A percentile compares a stretch with the other conserved stretches of the same genome.
Conservation (phyloP, 1,140 invertebrate genomes). For the Cyclina sinensis region DNA sequence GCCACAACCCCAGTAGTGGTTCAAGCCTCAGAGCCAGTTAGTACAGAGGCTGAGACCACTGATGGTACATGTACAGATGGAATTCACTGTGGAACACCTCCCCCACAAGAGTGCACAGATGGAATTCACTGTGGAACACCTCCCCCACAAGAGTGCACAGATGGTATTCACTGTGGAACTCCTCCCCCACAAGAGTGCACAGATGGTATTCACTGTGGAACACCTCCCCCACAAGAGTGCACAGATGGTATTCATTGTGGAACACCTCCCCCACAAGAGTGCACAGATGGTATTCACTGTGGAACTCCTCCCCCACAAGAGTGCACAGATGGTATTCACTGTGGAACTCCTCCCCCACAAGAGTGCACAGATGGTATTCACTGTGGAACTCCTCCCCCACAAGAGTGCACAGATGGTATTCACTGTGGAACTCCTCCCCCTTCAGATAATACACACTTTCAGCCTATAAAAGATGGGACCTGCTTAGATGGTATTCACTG, state of each 20-base stretch:
- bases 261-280: slow-evolving; percentile 54
- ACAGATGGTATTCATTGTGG: slow-evolving; percentile 74
- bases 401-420: slow-evolving; percentile 53
- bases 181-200: slow-evolving; percentile 60
- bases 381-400: slow-evolving; percentile 31
- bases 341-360: slow-evolving; percentile 59
- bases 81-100: slow-evolving; percentile 67
- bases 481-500: slow-evolving; percentile 54
- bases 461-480: slow-evolving; percentile 27
- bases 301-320: slow-evolving; percentile 61
- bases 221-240: slow-evolving; percentile 65
- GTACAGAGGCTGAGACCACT: slow-evolving; percentile 42
- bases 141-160: slow-evolving; percentile 61
- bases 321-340: slow-evolving; percentile 53
- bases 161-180: slow-evolving; percentile 68
- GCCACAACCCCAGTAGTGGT: slow-evolving; percentile 64
- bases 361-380: slow-evolving; percentile 53
- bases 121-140: slow-evolving; percentile 67
- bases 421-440: slow-evolving; percentile 65
- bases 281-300: slow-evolving; percentile 64
- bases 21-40: slow-evolving; percentile 30
- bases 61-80: slow-evolving; percentile 70
- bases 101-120: slow-evolving; percentile 56
- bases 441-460: slow-evolving; percentile 45
- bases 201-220: slow-evolving; percentile 69